Evolutionary conservation across 1,140 invertebrate genomes (phyloP).

Genomic region (Eufriesea mexicana): DNA sequence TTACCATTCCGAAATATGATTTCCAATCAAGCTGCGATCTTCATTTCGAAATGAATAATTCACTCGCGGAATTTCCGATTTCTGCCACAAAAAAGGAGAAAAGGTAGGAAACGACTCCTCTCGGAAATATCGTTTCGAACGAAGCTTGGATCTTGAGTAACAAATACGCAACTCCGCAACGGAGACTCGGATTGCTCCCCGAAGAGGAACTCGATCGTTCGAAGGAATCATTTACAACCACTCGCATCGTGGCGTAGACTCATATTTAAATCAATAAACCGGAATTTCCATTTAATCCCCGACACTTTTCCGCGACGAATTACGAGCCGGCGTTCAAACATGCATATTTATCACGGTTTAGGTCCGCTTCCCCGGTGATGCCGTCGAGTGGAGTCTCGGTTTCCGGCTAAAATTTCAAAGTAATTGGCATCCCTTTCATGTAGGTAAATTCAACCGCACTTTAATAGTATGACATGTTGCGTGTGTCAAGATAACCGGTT

Average conservation of each 20-base stretch:
- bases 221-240: neutral
- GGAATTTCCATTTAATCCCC: neutral
- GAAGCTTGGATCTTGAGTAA: too few relatives aligned
- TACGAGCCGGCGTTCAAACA: neutral
- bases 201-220: neutral
- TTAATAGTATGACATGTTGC: slow-evolving; percentile 55
- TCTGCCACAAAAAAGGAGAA: too few relatives aligned
- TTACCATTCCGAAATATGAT: too few relatives aligned
- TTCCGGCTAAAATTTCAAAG: slow-evolving; percentile 30
- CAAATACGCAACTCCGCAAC: too few relatives aligned
- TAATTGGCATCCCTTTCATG: slow-evolving; percentile 49
- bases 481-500: slow-evolving; percentile 54
- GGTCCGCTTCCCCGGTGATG: neutral
- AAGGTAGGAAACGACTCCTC: too few relatives aligned
- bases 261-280: neutral
- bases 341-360: slow-evolving; percentile 16
- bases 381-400: slow-evolving; percentile 18
- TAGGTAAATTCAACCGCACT: slow-evolving; percentile 45
- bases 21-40: neutral
- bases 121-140: neutral
- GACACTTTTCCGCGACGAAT: neutral
- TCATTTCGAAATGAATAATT: neutral
- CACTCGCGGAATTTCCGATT: too few relatives aligned
- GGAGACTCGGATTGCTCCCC: too few relatives aligned
- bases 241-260: neutral